Evolutionary conservation across 2,113 vertebrate genomes (phyloP).

Genomic region (Xenopus tropicalis): UCB_Xtro_10.0 CM004444.2:154672501-154673000

Average conservation of each 20-base stretch:
- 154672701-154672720: not conserved
- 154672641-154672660: not conserved
- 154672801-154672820: conserved; percentile 61
- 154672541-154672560: no score
- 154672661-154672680: not conserved
- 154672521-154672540: no score
- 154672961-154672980: no score
- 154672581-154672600: no score
- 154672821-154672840: conserved; percentile 55
- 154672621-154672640: no score
- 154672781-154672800: not conserved
- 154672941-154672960: no score
- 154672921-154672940: conserved; percentile 32
- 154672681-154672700: not conserved
- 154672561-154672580: no score
- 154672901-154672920: conserved; percentile 55
- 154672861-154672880: conserved; percentile 58
- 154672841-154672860: conserved; percentile 54
- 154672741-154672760: not conserved
- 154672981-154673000: no score
- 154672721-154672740: not conserved
- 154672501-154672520: no score
- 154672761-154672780: not conserved
- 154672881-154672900: conserved; percentile 63
- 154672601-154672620: no score